Evolutionary conservation across 2,797 vertebrate genomes (phyloP).

Genomic region (Pseudomugil tenellus): DNA sequence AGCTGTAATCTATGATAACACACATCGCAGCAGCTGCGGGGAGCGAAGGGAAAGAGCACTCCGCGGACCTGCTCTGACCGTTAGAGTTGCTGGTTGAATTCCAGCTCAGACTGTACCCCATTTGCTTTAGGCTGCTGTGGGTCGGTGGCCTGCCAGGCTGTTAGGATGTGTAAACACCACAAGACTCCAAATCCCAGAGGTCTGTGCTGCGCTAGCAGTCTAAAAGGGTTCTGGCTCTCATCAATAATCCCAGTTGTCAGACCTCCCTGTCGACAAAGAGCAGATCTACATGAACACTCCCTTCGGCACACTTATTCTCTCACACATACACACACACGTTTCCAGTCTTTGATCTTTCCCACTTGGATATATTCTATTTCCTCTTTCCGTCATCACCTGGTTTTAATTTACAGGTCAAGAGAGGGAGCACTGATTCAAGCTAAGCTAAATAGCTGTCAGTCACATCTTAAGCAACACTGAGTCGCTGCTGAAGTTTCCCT

Average conservation of each 20-base stretch:
- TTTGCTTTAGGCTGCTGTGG: conserved; percentile 7
- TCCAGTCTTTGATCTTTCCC: conserved; percentile 63
- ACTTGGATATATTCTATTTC: conserved; percentile 73
- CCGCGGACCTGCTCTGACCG: conserved; percentile 34
- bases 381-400: conserved; percentile 75
- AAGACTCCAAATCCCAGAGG: conserved; percentile 65
- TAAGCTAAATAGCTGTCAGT: conserved; percentile 67
- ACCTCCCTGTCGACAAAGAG: conserved; percentile 70
- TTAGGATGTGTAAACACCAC: conserved; percentile 40
- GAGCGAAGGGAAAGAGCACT: conserved; percentile 27
- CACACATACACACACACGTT: conserved; percentile 44
- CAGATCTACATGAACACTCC: conserved; percentile 61
- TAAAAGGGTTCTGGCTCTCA: conserved; percentile 71
- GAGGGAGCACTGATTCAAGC: conserved; percentile 56
- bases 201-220: conserved; percentile 48
- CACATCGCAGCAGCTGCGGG: conserved; percentile 55
- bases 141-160: conserved; percentile 8
- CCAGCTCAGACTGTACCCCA: not conserved
- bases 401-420: conserved; percentile 74
- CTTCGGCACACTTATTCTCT: conserved; percentile 1
- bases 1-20: conserved; percentile 71
- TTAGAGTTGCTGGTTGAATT: conserved; percentile 35
- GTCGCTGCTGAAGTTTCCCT: conserved; percentile 29
- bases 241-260: conserved; percentile 79
- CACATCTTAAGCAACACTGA: conserved; percentile 32